phyloP scores from a whole-genome alignment of 2,113 vertebrate genomes.

The Mastomys natalensis region DNA sequence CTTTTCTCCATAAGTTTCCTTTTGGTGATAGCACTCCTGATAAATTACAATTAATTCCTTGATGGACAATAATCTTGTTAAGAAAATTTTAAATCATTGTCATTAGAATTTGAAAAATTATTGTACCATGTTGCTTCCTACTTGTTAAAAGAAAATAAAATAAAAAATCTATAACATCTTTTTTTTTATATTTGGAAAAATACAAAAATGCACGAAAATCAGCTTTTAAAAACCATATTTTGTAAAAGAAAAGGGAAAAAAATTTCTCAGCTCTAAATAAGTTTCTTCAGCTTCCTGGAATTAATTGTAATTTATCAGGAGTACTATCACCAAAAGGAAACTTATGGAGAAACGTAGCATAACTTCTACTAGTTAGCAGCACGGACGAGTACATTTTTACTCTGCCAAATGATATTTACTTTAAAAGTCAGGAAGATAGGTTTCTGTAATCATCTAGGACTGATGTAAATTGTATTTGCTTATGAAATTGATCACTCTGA shows the following conservation, averaged over 20 bases:
- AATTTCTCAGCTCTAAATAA: neutral
- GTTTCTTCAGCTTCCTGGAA: neutral
- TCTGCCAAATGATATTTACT: conserved; percentile 5
- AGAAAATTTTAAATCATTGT: neutral
- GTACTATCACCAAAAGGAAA: too few species aligned
- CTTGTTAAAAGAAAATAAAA: neutral
- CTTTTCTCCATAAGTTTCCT: neutral
- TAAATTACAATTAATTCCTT: conserved; percentile 54
- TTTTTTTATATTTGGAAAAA: neutral
- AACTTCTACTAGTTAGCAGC: conserved; percentile 24
- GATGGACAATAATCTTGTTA: neutral
- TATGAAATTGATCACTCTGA: neutral
- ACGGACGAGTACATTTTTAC: neutral
- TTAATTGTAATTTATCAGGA: too few species aligned
- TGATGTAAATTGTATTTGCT: neutral
- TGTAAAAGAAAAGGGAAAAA: conserved; percentile 10
- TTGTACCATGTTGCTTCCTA: neutral
- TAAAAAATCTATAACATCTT: neutral
- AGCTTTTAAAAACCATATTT: neutral
- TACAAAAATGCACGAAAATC: neutral
- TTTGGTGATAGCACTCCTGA: neutral
- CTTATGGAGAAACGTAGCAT: too few species aligned
- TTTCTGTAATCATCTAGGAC: neutral
- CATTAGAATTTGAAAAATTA: conserved; percentile 7
- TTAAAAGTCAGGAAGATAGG: conserved; percentile 11